Base-by-base conservation (phyloP, 2,888 invertebrate genomes). In the Ophonus ardosiacus region DNA sequence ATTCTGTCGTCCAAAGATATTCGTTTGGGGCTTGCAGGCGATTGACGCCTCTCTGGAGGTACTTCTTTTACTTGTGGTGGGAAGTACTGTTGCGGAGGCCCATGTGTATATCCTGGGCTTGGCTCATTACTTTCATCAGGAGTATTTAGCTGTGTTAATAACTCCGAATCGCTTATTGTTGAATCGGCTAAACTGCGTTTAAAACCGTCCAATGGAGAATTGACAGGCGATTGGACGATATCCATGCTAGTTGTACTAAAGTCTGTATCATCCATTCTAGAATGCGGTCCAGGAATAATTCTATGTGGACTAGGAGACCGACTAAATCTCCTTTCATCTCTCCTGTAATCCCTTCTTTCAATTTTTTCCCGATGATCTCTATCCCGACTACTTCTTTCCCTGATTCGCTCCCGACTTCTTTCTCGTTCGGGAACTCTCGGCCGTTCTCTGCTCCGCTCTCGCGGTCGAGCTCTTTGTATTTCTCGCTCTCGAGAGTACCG, bases 1-100 rank as follows among this genome's bases (percentile, higher is more conserved):
- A 94, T 91, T 88, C 94, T 90, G 87, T 94, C 94, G 86, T 94
- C 94, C 7, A 94, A 90, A 0, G 94, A 93, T 13, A 93, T 89
- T 81, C 94, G 90, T 88, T 93, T 93, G 0, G 94, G 94, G 0
- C 94, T 93, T 59, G 88, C 88, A 7, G 89, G 85, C 1, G 86
- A 84, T 1, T 21, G 43, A 13, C 24, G 71, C 0, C 0, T 17
- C 51, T 86, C 74, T 15, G 17, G 78, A 7, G 51, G 43, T 13
- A 40, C 15, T 15, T 43, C 31, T 57, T 63, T 74, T 15, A 38
- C 24, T 31, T 78, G 15, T 61, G 31, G 31, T 31, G 38, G 40
- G 61, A 56, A 59, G 56, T 51, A 84, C 17, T 78, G 84, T 24
- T 84, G 24, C 38, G 81, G 17, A 78, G 43, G 61, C 10, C 3